Evolutionary conservation across 2,797 vertebrate genomes (phyloP).

Genomic region (Rallus crepitans): DNA sequence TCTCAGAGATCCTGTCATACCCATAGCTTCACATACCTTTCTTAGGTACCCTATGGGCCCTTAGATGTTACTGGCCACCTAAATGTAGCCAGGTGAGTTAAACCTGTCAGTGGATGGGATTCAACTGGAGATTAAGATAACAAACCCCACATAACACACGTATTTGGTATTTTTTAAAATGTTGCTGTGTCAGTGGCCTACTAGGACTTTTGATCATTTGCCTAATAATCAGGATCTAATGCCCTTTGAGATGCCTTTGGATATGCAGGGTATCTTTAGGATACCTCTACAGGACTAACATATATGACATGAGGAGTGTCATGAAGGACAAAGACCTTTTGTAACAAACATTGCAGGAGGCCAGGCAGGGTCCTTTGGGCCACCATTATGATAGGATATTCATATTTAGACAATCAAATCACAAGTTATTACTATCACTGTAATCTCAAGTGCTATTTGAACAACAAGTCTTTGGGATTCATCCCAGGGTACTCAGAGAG

Average conservation of each 20-base stretch:
- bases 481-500: too few relatives aligned
- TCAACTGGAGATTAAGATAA: not conserved
- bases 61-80: not conserved
- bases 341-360: not conserved
- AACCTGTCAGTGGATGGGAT: not conserved
- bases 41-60: fast-evolving
- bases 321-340: not conserved
- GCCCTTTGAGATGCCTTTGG: not conserved
- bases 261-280: not conserved
- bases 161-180: not conserved
- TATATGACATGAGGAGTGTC: not conserved
- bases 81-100: not conserved
- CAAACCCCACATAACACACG: not conserved
- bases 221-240: not conserved
- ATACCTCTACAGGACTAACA: not conserved
- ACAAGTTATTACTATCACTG: not conserved
- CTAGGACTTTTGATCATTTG: not conserved
- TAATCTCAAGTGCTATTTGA: not conserved
- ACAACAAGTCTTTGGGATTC: not conserved
- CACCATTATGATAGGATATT: not conserved
- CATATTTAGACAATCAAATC: not conserved
- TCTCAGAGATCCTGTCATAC: not conserved
- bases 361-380: not conserved
- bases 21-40: not conserved
- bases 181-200: not conserved